These are phyloP conservation scores for Glaucidium brasilianum DNA, from an alignment of 2,113 vertebrate species.

Conservation along the genomic window DNA sequence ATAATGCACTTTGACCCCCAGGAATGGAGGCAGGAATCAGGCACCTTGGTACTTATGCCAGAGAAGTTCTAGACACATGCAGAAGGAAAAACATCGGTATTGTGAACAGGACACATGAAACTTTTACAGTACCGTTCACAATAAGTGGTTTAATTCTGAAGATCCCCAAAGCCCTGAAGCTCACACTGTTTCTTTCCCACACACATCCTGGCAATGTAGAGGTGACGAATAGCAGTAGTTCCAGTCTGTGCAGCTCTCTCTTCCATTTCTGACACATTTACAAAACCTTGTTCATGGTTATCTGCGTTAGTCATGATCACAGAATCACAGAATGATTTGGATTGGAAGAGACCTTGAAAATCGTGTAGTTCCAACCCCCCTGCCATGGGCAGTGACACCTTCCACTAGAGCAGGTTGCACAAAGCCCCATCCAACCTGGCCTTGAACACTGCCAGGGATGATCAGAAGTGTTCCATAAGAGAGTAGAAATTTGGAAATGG, in stretches of 20 bases:
- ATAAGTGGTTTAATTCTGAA: neutral
- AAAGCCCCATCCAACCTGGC: no score
- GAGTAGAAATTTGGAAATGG: neutral
- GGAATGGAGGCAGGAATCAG: neutral
- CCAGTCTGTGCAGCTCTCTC: neutral
- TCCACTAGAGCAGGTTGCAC: no score
- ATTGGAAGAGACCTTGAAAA: no score
- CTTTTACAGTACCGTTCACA: neutral
- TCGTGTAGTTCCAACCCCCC: no score
- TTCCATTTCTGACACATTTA: neutral
- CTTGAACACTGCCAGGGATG: no score
- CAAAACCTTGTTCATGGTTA: neutral
- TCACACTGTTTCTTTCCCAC: neutral
- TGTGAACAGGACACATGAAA: neutral
- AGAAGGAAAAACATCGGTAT: neutral
- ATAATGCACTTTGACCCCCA: rapidly evolving
- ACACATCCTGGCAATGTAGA: neutral
- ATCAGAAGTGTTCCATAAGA: neutral
- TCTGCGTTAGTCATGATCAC: neutral
- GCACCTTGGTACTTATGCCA: neutral
- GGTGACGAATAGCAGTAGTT: neutral
- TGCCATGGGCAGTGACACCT: no score
- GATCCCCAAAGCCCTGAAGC: neutral
- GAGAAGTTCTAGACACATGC: neutral
- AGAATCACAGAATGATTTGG: no score